phyloP scores from a whole-genome alignment of 2,888 invertebrate genomes.

The Odontomyia ornata region DNA sequence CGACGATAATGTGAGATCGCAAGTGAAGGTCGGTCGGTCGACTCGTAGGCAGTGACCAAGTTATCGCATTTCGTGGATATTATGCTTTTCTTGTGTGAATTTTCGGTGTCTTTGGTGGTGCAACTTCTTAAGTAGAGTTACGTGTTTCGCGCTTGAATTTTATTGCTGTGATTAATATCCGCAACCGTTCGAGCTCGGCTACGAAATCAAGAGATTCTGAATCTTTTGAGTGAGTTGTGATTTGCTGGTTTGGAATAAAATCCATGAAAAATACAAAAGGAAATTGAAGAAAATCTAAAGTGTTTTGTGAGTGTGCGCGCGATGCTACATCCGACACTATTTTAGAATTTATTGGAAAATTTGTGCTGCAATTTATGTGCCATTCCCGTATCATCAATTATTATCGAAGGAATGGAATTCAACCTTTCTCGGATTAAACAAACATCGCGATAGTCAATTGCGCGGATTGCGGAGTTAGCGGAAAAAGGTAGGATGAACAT shows the following conservation, averaged over 20 bases:
- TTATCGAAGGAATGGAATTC: background rate
- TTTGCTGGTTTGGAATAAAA: background rate
- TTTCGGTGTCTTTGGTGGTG: conserved; percentile 31
- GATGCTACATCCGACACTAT: background rate
- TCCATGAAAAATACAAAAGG: background rate
- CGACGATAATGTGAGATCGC: background rate
- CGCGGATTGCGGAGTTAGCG: conserved; percentile 5
- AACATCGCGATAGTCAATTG: background rate
- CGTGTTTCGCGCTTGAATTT: conserved; percentile 30
- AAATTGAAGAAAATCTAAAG: background rate
- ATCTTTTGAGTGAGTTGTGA: background rate
- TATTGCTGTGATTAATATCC: conserved; percentile 29
- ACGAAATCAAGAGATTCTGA: background rate
- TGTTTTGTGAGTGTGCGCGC: background rate
- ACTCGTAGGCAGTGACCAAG: conserved; percentile 4
- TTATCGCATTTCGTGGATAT: background rate
- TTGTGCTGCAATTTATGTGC: background rate
- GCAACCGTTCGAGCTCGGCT: background rate
- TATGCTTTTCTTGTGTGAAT: background rate
- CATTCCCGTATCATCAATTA: background rate
- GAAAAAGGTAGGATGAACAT: conserved; percentile 27
- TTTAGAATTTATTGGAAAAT: background rate
- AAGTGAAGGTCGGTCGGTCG: conserved; percentile 23
- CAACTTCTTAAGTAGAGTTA: conserved; percentile 33
- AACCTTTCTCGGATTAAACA: conserved; percentile 6